A percentile compares a stretch with the other conserved stretches of the same genome.
Conservation (phyloP, 2,888 invertebrate genomes). For the Caradrina kadenii region DNA sequence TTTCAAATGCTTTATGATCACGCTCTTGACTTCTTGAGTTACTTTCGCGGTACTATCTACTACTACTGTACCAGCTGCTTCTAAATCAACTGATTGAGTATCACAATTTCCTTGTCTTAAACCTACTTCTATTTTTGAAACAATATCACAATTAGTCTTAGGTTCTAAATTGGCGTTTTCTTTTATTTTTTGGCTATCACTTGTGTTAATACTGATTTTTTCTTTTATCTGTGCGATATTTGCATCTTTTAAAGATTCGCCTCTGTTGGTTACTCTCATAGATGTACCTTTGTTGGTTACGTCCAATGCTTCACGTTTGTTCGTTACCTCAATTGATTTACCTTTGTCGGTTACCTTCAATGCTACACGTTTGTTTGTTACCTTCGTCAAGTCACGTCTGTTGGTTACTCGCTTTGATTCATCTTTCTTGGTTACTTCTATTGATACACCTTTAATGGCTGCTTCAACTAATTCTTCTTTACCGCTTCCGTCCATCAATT, state of each 20-base stretch:
- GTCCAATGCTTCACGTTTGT: neutral
- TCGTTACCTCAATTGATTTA: neutral
- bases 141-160: slow-evolving; percentile 21
- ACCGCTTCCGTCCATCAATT: too few species aligned
- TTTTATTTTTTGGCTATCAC: neutral
- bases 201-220: neutral
- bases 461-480: too few species aligned
- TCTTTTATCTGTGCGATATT: neutral
- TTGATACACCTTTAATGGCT: too few species aligned
- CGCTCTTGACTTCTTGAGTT: slow-evolving; percentile 20
- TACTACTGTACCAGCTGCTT: neutral
- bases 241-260: neutral
- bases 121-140: slow-evolving; percentile 27
- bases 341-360: too few species aligned
- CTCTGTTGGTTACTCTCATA: neutral
- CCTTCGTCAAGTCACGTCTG: too few species aligned
- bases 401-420: too few species aligned
- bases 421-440: too few species aligned
- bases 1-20: slow-evolving; percentile 58
- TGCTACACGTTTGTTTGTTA: too few species aligned
- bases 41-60: neutral
- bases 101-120: slow-evolving; percentile 43
- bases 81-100: slow-evolving; percentile 6
- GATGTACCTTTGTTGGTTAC: neutral
- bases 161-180: neutral